Evolutionary conservation across 2,113 vertebrate species (phyloP).

Genomic region (Osmerus mordax): DNA sequence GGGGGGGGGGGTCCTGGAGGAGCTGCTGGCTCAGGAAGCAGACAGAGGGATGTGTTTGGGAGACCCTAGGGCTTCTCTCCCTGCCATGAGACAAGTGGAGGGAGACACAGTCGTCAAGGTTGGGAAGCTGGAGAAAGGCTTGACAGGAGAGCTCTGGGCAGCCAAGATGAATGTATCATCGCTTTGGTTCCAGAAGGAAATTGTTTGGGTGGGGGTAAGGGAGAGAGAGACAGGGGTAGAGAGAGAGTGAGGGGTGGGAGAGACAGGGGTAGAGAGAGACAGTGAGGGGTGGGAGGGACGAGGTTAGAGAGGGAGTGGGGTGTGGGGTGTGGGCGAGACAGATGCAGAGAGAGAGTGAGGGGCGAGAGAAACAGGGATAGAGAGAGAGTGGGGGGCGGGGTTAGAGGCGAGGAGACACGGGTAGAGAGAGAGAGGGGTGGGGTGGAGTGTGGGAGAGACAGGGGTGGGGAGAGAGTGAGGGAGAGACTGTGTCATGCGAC

Average conservation of each 20-base stretch:
- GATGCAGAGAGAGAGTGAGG: slow-evolving; percentile 20
- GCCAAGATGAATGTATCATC: slow-evolving; percentile 37
- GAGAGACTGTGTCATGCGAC: slow-evolving; percentile 54
- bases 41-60: slow-evolving; percentile 10
- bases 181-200: slow-evolving; percentile 2
- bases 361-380: neutral
- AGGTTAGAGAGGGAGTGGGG: neutral
- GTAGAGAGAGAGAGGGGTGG: slow-evolving; percentile 20
- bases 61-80: slow-evolving; percentile 30
- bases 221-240: slow-evolving; percentile 7
- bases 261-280: slow-evolving; percentile 22
- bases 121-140: slow-evolving; percentile 38
- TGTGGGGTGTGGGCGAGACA: neutral
- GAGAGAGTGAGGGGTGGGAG: neutral
- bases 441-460: slow-evolving; percentile 7
- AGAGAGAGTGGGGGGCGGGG: slow-evolving; percentile 5
- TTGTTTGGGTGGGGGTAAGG: neutral
- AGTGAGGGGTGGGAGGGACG: slow-evolving; percentile 14
- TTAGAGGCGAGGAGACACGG: neutral
- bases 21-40: neutral
- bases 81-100: slow-evolving; percentile 38
- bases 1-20: slow-evolving; percentile 13
- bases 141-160: slow-evolving; percentile 50
- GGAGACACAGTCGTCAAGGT: slow-evolving; percentile 49
- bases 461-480: slow-evolving; percentile 8